Evolutionary conservation across 1,140 invertebrate genomes (phyloP), one percentile per base, ranked within the genome.

Genomic region (Microplitis mediator): DNA sequence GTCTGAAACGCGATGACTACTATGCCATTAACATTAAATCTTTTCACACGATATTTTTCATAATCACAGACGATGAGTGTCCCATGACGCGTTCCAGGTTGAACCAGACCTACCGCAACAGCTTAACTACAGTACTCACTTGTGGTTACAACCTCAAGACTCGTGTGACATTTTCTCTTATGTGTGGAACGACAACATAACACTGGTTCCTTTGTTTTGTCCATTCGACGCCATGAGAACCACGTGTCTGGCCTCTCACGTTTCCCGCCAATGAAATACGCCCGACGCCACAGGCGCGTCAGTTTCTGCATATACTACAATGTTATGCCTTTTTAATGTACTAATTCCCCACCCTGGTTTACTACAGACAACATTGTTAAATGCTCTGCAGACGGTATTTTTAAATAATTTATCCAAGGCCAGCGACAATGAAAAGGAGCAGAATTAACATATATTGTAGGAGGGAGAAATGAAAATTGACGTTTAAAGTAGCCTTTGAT

Each of bases 221-320:
- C 45, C 11, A 31, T 32, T 50, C n/a, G 9, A 50, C 45, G 31
- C 65, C n/a, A 68, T 34, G 39, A 35, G 23, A 56, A 68, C 14
- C 65, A 68, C 39, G 50, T 51, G 65, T 68, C 11, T 45, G 39
- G 39, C 39, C 39, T 45, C 39, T 45, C 39, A 14, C 64, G n/a
- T 14, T 52, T 52, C 65, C 31, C 65, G 51, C 39, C 51, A 54
- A 68, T 11, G n/a, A 45, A 45, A 45, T 5, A 45, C 39, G 39
- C 39, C 8, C 39, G 39, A 45, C 39, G 39, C 39, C 11, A 45
- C 39, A 45, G 39, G 39, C 6, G 39, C 39, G 23, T 45, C 39
- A 9, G 39, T 66, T 6, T 51, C 14, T 51, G 39, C 39, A 45
- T 45, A 11, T 45, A 45, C n/a, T 39, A 11, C 8, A 39, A 45